Conservation (phyloP, 1,140 invertebrate genomes). For the Cecropterus lyciades region DNA sequence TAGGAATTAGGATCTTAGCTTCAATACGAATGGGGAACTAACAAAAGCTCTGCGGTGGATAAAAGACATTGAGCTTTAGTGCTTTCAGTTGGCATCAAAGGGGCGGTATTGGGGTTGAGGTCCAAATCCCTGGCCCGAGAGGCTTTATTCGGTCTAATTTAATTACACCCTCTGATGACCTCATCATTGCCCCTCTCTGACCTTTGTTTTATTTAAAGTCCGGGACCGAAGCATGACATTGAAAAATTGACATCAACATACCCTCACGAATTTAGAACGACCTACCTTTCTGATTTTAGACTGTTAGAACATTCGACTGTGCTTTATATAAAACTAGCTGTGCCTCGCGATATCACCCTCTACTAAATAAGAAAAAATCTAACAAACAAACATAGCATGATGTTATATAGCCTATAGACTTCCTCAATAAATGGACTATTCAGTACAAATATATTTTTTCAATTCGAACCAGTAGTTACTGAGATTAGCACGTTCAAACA, state of each 20-base stretch:
- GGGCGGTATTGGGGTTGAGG: conserved; percentile 26
- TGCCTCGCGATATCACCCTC: too few relatives aligned
- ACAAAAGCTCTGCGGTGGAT: conserved; percentile 23
- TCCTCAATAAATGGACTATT: too few relatives aligned
- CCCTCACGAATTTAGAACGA: conserved; percentile 25
- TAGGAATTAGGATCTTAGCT: conserved; percentile 7
- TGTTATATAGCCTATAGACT: too few relatives aligned
- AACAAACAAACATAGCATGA: too few relatives aligned
- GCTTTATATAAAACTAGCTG: too few relatives aligned
- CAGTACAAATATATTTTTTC: too few relatives aligned
- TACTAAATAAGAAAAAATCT: too few relatives aligned
- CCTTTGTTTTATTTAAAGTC: conserved; percentile 42
- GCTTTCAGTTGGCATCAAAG: conserved; percentile 31
- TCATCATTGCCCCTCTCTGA: conserved; percentile 43
- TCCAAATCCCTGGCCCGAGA: conserved; percentile 42
- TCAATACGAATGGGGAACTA: conserved; percentile 21
- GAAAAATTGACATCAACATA: conserved; percentile 35
- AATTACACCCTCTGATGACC: conserved; percentile 52
- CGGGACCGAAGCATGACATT: conserved; percentile 30
- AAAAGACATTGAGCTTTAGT: conserved; percentile 34
- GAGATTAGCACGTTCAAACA: too few relatives aligned
- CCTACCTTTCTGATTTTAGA: conserved; percentile 31
- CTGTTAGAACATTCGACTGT: background rate
- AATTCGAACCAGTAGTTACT: too few relatives aligned
- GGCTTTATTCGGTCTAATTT: conserved; percentile 49